phyloP scores from a whole-genome alignment of 2,797 vertebrate species.

The Galagoides demidoff region DNA sequence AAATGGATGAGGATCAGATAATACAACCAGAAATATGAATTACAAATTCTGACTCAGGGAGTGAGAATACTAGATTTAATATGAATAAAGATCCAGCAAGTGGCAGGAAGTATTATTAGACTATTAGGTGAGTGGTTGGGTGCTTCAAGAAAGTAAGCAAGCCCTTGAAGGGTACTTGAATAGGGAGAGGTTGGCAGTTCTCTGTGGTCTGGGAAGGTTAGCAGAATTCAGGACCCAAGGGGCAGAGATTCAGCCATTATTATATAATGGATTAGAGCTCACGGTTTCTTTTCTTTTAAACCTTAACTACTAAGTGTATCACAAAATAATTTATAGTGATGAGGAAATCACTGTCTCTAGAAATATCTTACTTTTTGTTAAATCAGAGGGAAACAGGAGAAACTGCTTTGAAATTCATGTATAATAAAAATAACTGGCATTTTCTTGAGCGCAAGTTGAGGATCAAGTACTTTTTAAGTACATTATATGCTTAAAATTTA shows the following conservation, averaged over 20 bases:
- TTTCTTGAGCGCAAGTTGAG: background rate
- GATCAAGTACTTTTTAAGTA: background rate
- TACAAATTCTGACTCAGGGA: background rate
- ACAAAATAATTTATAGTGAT: background rate
- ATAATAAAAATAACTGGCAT: background rate
- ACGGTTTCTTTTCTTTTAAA: background rate
- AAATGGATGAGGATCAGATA: background rate
- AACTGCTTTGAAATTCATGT: background rate
- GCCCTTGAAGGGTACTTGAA: background rate
- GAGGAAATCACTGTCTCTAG: background rate
- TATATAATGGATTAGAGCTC: background rate
- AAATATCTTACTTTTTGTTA: slow-evolving; percentile 24
- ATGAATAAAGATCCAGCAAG: background rate
- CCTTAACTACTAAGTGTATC: background rate
- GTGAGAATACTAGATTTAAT: background rate
- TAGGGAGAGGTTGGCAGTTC: background rate
- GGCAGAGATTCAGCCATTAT: background rate
- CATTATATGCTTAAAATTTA: background rate
- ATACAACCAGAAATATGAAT: background rate
- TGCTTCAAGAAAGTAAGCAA: background rate
- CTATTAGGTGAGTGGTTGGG: background rate
- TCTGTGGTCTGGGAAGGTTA: background rate
- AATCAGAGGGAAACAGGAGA: background rate
- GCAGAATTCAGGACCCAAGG: background rate
- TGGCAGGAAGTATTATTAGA: background rate